Evolutionary conservation across 2,888 invertebrate species (phyloP), one percentile per base, ranked within the genome.

Genomic region (Teleogryllus oceanicus): DNA sequence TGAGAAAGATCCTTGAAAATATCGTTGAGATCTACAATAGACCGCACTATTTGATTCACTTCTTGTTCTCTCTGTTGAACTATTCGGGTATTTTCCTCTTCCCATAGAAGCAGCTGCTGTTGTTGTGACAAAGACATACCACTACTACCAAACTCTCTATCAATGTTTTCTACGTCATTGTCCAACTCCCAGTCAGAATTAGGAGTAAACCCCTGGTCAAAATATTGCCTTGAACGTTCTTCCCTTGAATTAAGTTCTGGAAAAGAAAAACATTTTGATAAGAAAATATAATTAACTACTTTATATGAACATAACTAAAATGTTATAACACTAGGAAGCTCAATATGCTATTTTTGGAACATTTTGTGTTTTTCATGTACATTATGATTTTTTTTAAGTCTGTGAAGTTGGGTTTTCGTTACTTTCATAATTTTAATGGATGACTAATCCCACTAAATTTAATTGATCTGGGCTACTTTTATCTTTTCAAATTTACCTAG

Each of bases 1-100:
- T 88, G 86, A 5, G 90, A 88, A 50, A 91, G 85, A 83, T 91
- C 92, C 89, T 97, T 96, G 86, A 98, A 98, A 82, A 99, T 94
- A 83, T 96, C 94, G 86, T 98, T 98, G 82, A 99, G 90, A 87
- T 99, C 98, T 16, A 94, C 91, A 84, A 98, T 98, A 1, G 97
- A 97, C 83, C 93, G 92, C 0, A 98, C 96, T 81, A 99, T 95
- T 85, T 95, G 94, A 79, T 94, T 93, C 0, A 98, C 96, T 88
- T 98, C 97, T 84, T 94, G 91, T 85, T 96, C 96, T 75, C 96
- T 89, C 84, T 94, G 92, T 82, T 86, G 85, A 13, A 91, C 89
- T 0, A 94, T 92, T 85, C 92, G 88, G 82, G 91, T 91, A 0
- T 93, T 92, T 84, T 95, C 95, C 85, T 97, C 96, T 84, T 97